These are phyloP conservation scores for Chromobotia macracanthus DNA, from an alignment of 2,797 vertebrate species.

Conservation along the genomic window DNA sequence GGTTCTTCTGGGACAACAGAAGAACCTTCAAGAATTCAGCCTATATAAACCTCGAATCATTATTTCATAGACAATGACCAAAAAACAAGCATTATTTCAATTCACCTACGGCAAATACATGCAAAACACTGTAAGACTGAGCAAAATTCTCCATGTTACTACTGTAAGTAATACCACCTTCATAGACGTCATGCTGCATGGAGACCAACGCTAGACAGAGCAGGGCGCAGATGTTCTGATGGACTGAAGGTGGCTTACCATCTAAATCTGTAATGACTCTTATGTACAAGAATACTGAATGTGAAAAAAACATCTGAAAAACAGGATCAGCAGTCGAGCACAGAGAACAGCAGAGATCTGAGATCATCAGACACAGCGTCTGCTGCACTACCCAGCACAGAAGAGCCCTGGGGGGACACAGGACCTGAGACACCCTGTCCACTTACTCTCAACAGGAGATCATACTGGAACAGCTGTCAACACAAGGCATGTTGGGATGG, in stretches of 20 bases:
- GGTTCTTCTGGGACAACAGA: neutral
- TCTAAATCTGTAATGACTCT: neutral
- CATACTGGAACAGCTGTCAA: conserved; percentile 43
- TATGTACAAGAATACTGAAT: conserved; percentile 25
- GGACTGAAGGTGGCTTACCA: neutral
- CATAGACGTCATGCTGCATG: no score
- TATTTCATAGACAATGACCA: neutral
- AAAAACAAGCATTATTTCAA: neutral
- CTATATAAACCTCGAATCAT: neutral
- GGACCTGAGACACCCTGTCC: conserved; percentile 38
- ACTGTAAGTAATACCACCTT: no score
- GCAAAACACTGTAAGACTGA: neutral
- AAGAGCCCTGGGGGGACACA: conserved; percentile 23
- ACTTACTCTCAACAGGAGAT: conserved; percentile 7
- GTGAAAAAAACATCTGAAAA: conserved; percentile 6
- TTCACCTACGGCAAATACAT: neutral
- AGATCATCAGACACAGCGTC: neutral
- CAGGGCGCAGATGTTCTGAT: neutral
- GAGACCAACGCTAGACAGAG: no score
- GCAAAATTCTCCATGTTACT: no score
- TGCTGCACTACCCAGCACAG: conserved; percentile 30
- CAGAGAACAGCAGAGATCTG: no score
- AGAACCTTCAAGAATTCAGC: neutral
- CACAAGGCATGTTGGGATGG: conserved; percentile 4
- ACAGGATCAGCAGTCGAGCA: conserved; percentile 6